Evolutionary conservation across 2,113 vertebrate genomes (phyloP).

Genomic region (Zosterops borbonicus): DNA sequence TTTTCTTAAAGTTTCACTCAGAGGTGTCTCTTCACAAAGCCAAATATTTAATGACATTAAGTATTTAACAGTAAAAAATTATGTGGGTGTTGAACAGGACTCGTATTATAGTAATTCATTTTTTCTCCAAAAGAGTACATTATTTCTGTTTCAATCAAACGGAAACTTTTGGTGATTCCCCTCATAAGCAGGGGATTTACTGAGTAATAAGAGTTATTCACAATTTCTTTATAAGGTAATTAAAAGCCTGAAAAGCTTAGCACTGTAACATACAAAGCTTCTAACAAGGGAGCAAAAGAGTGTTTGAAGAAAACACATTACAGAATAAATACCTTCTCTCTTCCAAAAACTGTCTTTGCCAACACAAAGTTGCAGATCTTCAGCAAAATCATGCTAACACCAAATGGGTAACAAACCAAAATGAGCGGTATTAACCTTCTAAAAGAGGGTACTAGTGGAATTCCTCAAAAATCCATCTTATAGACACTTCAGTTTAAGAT

Average conservation of each 20-base stretch:
- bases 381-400: background rate
- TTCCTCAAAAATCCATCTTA: background rate
- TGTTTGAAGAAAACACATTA: background rate
- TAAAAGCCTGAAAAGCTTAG: background rate
- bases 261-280: background rate
- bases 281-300: background rate
- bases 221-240: background rate
- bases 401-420: background rate
- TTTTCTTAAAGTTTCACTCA: background rate
- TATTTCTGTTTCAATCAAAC: background rate
- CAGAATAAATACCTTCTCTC: background rate
- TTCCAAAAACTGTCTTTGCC: background rate
- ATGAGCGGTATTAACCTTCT: background rate
- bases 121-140: background rate
- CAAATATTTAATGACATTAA: background rate
- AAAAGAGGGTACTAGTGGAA: background rate
- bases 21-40: background rate
- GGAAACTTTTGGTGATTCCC: slow-evolving; percentile 10
- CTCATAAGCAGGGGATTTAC: background rate
- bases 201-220: background rate
- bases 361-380: background rate
- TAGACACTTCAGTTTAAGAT: background rate
- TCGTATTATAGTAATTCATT: background rate
- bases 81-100: background rate
- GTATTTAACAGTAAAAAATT: background rate